phyloP scores from a whole-genome alignment of 2,113 vertebrate species.

The Cavia aperea region DNA sequence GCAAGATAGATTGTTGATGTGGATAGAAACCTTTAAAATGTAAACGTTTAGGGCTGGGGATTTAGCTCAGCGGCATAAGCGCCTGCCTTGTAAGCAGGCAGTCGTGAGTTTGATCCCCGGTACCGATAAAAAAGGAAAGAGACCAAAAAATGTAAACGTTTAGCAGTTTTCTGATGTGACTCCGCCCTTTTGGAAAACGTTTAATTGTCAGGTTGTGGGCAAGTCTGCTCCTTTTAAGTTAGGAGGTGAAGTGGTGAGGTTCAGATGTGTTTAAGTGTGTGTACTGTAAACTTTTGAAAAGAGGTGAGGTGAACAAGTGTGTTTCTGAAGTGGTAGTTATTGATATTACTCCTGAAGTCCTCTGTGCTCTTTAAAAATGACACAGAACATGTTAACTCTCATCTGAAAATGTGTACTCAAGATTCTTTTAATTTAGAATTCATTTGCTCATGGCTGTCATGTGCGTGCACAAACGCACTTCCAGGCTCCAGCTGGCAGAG shows the following conservation, averaged over 20 bases:
- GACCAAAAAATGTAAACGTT: not conserved
- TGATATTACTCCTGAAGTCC: not conserved
- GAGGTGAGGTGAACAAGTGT: not conserved
- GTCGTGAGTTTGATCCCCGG: no score
- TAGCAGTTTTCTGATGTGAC: conserved; percentile 15
- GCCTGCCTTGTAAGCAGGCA: no score
- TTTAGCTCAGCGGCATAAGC: no score
- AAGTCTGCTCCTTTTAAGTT: not conserved
- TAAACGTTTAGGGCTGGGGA: not conserved
- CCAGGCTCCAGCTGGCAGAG: not conserved
- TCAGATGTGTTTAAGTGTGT: not conserved
- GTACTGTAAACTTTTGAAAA: not conserved
- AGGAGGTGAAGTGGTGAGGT: not conserved
- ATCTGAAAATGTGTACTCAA: not conserved
- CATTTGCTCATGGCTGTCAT: not conserved
- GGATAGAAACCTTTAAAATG: not conserved
- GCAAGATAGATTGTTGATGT: not conserved
- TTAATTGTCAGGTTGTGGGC: not conserved
- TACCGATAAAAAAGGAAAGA: no score
- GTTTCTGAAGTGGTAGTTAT: not conserved
- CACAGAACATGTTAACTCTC: not conserved
- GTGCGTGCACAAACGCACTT: not conserved
- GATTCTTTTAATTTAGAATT: not conserved
- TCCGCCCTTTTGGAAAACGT: not conserved
- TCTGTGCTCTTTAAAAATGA: not conserved